phyloP scores from a whole-genome alignment of 2,113 vertebrate species.

The Notechis scutatus region DNA sequence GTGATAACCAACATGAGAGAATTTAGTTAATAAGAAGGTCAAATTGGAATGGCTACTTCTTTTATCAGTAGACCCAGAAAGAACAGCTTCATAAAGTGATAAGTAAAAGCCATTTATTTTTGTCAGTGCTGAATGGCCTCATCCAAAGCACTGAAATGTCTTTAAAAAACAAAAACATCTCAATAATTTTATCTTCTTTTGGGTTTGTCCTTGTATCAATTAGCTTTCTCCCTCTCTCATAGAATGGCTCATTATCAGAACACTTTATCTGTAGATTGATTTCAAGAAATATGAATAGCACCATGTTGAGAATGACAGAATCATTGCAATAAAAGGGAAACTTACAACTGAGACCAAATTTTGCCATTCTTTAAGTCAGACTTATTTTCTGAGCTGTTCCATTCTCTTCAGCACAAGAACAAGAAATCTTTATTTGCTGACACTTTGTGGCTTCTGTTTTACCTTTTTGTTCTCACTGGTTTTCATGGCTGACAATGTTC shows the following conservation, averaged over 20 bases:
- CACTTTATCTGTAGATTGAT: background rate
- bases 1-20: background rate
- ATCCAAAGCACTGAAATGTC: background rate
- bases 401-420: background rate
- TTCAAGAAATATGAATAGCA: background rate
- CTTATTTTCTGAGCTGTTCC: background rate
- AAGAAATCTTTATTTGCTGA: background rate
- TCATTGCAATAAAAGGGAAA: background rate
- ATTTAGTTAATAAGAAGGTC: background rate
- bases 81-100: background rate
- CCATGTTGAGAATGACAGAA: background rate
- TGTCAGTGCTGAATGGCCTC: background rate
- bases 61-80: constrained; percentile 26
- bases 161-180: background rate
- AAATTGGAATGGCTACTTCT: background rate
- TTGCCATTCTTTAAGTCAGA: background rate
- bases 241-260: background rate
- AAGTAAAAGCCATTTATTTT: constrained; percentile 23
- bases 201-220: background rate
- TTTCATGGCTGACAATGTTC: background rate
- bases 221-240: fast-evolving
- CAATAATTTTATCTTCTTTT: background rate
- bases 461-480: background rate
- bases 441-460: background rate
- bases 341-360: background rate